Conservation (phyloP, 2,888 invertebrate species). For the Hirtodrosophila histrioides region DNA sequence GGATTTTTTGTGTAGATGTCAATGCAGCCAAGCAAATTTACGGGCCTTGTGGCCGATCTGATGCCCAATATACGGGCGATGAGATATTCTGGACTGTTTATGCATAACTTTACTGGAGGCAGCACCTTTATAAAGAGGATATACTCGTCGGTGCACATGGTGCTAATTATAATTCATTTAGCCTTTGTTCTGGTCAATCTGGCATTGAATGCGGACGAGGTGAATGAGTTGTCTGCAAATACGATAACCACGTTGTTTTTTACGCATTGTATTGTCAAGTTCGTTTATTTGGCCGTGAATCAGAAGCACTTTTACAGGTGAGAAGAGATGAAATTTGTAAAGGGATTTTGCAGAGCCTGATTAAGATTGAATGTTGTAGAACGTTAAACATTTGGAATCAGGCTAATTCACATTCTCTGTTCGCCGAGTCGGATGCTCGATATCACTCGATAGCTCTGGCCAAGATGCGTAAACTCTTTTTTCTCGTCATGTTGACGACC, state of each 20-base stretch:
- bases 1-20: slow-evolving; percentile 38
- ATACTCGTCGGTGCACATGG: slow-evolving; percentile 87
- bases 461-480: slow-evolving; percentile 90
- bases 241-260: slow-evolving; percentile 93
- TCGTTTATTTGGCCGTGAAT: slow-evolving; percentile 89
- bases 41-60: slow-evolving; percentile 92
- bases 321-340: slow-evolving; percentile 30
- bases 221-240: slow-evolving; percentile 90
- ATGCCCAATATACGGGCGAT: slow-evolving; percentile 93
- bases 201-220: slow-evolving; percentile 89
- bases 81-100: slow-evolving; percentile 91
- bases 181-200: slow-evolving; percentile 88
- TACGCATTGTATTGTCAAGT: slow-evolving; percentile 90
- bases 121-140: slow-evolving; percentile 86
- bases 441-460: slow-evolving; percentile 90
- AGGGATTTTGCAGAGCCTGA: background rate
- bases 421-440: slow-evolving; percentile 92
- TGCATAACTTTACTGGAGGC: slow-evolving; percentile 91
- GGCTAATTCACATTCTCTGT: slow-evolving; percentile 92
- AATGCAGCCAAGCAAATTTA: slow-evolving; percentile 82
- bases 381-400: slow-evolving; percentile 93
- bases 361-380: slow-evolving; percentile 82
- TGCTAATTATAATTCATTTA: slow-evolving; percentile 88
- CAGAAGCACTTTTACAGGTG: slow-evolving; percentile 91
- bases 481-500: slow-evolving; percentile 88